Percentiles rank a stretch among this genome's conserved stretches.
Conservation (phyloP, 2,797 vertebrate genomes). For the Gymnopithys bicolor region DNA sequence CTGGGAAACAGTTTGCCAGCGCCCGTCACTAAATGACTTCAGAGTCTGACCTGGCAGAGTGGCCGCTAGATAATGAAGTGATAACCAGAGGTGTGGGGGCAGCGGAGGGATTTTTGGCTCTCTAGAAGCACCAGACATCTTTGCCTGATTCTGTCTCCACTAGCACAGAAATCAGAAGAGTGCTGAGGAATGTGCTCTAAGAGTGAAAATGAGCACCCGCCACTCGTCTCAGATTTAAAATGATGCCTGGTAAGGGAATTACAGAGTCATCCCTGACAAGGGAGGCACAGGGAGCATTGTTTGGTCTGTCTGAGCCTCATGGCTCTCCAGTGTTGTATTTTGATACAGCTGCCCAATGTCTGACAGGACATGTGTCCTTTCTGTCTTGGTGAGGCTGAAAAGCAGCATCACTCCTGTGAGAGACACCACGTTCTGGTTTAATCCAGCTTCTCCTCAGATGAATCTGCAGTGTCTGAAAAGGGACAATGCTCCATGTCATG, state of each 20-base stretch:
- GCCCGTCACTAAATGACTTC: background rate
- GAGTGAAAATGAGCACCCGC: background rate
- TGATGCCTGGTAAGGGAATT: background rate
- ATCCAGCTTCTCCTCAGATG: background rate
- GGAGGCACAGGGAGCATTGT: background rate
- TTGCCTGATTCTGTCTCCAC: background rate
- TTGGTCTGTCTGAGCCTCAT: background rate
- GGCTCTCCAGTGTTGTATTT: background rate
- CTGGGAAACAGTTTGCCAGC: conserved; percentile 16
- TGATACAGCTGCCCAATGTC: background rate
- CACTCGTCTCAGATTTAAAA: background rate
- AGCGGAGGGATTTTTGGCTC: background rate
- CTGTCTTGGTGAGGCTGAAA: accelerated
- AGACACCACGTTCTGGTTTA: background rate
- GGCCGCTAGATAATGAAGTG: conserved; percentile 8
- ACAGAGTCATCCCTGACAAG: background rate
- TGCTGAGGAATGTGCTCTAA: background rate
- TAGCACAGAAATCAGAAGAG: background rate
- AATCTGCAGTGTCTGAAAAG: background rate
- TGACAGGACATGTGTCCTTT: background rate
- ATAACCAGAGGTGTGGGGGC: background rate
- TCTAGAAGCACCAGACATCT: background rate
- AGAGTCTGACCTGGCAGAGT: background rate
- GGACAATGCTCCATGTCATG: background rate
- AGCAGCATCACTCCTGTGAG: background rate